Evolutionary conservation across 2,113 vertebrate genomes (phyloP).

Genomic region (Bombycilla garrulus): DNA sequence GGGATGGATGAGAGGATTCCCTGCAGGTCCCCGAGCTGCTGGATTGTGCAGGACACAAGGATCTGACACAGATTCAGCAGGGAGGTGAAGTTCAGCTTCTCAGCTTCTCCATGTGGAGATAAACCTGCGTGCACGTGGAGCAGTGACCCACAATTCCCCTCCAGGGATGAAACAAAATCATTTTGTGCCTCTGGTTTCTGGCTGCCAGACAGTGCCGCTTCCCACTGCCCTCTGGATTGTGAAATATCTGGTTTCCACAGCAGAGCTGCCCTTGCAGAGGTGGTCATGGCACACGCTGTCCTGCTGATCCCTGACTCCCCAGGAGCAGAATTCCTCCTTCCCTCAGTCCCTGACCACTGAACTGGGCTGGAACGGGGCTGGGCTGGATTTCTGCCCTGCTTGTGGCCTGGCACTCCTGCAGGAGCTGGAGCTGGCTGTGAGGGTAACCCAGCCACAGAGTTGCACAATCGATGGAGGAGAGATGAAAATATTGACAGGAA

Average conservation of each 20-base stretch:
- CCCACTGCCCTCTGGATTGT: not conserved
- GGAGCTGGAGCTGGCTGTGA: not conserved
- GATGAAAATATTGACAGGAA: not conserved
- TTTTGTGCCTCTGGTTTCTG: not conserved
- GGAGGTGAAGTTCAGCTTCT: not conserved
- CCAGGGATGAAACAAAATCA: not conserved
- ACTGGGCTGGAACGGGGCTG: not conserved
- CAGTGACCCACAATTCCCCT: not conserved
- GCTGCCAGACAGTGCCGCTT: not conserved
- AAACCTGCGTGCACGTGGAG: not conserved
- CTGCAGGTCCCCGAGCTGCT: not conserved
- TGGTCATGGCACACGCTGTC: not conserved
- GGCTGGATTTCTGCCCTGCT: not conserved
- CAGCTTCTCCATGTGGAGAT: not conserved
- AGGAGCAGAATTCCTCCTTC: not conserved
- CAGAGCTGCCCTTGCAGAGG: not conserved
- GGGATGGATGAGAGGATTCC: not conserved
- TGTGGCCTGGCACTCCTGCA: not conserved
- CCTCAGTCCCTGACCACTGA: not conserved
- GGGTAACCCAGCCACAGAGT: not conserved
- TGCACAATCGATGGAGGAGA: not conserved
- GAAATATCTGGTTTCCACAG: not conserved
- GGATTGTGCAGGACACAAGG: not conserved
- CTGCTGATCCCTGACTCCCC: not conserved
- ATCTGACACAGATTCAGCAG: not conserved